Evolutionary conservation across 1,140 invertebrate genomes (phyloP).

Genomic region (Mylabris phalerata): DNA sequence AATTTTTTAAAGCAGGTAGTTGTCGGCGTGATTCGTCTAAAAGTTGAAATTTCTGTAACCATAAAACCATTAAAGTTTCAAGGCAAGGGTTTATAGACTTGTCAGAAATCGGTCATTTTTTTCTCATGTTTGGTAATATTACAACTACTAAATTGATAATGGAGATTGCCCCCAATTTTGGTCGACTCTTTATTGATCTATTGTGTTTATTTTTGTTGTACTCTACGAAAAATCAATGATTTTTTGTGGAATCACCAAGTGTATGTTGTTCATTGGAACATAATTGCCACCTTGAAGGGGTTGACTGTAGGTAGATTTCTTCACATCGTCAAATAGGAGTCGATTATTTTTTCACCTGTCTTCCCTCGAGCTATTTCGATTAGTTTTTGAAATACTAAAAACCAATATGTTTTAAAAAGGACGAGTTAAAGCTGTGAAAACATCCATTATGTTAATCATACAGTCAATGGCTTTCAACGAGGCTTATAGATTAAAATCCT

Average conservation of each 20-base stretch:
- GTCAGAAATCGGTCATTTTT: too few species aligned
- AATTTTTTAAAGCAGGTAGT: too few species aligned
- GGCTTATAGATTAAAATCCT: slow-evolving; percentile 10
- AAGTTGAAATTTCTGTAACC: too few species aligned
- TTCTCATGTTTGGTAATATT: too few species aligned
- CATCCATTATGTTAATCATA: slow-evolving; percentile 20
- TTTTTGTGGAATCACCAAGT: background rate
- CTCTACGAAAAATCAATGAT: too few species aligned
- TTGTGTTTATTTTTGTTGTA: too few species aligned
- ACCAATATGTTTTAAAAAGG: slow-evolving; percentile 7
- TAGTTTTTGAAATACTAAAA: slow-evolving; percentile 10
- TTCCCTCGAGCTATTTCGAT: slow-evolving; percentile 10
- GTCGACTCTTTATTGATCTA: too few species aligned
- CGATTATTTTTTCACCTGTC: slow-evolving; percentile 13
- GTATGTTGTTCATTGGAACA: background rate
- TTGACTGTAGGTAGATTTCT: slow-evolving; percentile 1
- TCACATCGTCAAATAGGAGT: background rate
- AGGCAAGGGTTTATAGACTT: too few species aligned
- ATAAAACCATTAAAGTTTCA: too few species aligned
- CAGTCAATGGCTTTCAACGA: slow-evolving; percentile 19
- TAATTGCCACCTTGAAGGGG: background rate
- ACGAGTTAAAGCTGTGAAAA: slow-evolving; percentile 16
- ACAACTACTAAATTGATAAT: too few species aligned
- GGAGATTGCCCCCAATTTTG: too few species aligned
- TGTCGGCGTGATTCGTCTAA: too few species aligned